Evolutionary conservation across 2,888 invertebrate species (phyloP).

Genomic region (Acanthosepion lycidas): DNA sequence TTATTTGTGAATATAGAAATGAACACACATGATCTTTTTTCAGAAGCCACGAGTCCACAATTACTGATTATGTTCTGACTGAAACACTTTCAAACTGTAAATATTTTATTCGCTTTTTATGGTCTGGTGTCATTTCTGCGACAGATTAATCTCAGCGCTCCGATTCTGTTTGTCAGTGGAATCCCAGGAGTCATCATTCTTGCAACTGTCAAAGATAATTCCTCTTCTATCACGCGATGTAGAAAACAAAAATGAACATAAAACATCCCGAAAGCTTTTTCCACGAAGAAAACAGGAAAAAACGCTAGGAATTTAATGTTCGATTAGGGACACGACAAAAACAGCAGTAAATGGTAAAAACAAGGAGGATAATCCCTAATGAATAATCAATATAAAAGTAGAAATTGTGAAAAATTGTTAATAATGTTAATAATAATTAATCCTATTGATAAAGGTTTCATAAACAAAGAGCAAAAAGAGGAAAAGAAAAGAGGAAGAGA

Average conservation of each 20-base stretch:
- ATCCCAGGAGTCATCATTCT: neutral
- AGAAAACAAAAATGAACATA: neutral
- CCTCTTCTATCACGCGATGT: neutral
- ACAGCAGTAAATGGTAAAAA: neutral
- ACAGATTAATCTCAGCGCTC: neutral
- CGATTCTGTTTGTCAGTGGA: neutral
- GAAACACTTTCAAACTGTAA: neutral
- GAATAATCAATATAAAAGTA: too few relatives aligned
- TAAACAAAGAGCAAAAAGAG: too few relatives aligned
- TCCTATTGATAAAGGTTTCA: too few relatives aligned
- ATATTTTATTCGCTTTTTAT: neutral
- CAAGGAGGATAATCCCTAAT: too few relatives aligned
- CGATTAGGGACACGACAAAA: neutral
- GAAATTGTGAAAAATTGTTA: too few relatives aligned
- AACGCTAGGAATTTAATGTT: neutral
- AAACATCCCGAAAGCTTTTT: neutral
- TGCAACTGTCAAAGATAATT: conserved; percentile 33
- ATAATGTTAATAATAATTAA: too few relatives aligned
- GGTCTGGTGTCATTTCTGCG: neutral
- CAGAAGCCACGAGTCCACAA: neutral
- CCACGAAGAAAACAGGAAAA: neutral
- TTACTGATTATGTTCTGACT: neutral
- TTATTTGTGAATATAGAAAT: neutral
- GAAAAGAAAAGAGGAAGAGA: neutral
- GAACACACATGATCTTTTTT: neutral